These are phyloP conservation scores for Petrocephalus sullivani DNA, from an alignment of 2,797 vertebrate species.

Conservation along the genomic window DNA sequence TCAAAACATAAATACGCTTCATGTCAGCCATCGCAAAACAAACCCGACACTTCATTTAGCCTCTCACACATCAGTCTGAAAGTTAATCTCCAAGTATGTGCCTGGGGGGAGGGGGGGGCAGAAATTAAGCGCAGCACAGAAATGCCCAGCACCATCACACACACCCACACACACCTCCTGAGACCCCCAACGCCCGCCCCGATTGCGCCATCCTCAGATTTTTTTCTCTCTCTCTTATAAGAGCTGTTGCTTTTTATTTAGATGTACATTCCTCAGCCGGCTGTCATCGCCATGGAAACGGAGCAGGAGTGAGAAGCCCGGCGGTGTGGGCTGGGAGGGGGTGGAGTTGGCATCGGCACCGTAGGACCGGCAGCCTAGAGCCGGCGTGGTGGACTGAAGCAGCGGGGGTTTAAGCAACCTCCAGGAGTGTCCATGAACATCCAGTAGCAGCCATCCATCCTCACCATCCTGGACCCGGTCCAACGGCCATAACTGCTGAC, in stretches of 20 bases:
- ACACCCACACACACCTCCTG: conserved; percentile 6
- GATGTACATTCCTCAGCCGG: conserved; percentile 57
- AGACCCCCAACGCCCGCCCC: conserved; percentile 9
- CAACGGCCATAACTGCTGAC: neutral
- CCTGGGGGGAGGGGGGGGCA: neutral
- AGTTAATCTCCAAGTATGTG: conserved; percentile 7
- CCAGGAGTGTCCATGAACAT: conserved; percentile 26
- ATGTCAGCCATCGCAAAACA: conserved; percentile 8
- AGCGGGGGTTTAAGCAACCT: conserved; percentile 21
- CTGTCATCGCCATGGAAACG: conserved; percentile 73
- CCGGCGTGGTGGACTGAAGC: conserved; percentile 38
- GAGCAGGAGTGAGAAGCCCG: conserved; percentile 52
- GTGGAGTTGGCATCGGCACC: conserved; percentile 40
- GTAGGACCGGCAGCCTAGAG: conserved; percentile 28
- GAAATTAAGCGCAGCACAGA: conserved; percentile 24
- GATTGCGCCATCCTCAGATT: neutral
- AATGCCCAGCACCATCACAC: conserved; percentile 27
- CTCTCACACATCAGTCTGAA: conserved; percentile 17
- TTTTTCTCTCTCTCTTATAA: conserved; percentile 35
- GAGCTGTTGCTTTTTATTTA: conserved; percentile 50
- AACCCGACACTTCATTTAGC: neutral
- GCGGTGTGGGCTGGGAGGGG: conserved; percentile 33
- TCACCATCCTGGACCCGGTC: neutral
- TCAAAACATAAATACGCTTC: conserved; percentile 3
- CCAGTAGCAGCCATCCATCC: neutral